These are phyloP conservation scores for Albula goreensis DNA, from an alignment of 2,113 vertebrate species.

Conservation along the genomic window DNA sequence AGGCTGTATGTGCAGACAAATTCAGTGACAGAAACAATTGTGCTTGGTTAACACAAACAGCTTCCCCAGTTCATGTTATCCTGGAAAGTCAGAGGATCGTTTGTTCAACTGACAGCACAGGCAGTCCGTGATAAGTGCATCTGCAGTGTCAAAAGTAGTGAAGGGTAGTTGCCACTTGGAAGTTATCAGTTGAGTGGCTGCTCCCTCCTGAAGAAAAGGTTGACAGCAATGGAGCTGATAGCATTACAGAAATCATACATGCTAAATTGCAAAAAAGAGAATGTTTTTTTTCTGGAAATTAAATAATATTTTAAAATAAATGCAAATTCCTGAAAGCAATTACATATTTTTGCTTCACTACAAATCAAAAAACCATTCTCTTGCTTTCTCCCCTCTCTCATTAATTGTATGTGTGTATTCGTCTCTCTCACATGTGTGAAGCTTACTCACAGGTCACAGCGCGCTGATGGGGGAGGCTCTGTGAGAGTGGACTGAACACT, in stretches of 20 bases:
- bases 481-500: not conserved
- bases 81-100: too few relatives aligned
- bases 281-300: not conserved
- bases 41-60: too few relatives aligned
- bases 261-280: not conserved
- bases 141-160: too few relatives aligned
- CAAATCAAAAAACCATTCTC: not conserved
- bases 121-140: too few relatives aligned
- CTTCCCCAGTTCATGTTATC: too few relatives aligned
- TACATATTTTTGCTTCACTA: not conserved
- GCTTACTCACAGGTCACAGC: constrained; percentile 16
- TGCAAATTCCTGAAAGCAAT: not conserved
- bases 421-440: not conserved
- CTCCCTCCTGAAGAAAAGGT: too few relatives aligned
- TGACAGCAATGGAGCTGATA: too few relatives aligned
- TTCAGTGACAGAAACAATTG: not conserved
- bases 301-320: not conserved
- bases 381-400: not conserved
- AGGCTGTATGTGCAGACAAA: not conserved
- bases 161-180: too few relatives aligned
- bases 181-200: too few relatives aligned
- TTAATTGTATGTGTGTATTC: not conserved
- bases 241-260: too few relatives aligned
- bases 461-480: not conserved
- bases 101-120: too few relatives aligned